These are phyloP conservation scores for Meta bourneti DNA, from an alignment of 2,888 invertebrate genomes.

Conservation along the genomic window DNA sequence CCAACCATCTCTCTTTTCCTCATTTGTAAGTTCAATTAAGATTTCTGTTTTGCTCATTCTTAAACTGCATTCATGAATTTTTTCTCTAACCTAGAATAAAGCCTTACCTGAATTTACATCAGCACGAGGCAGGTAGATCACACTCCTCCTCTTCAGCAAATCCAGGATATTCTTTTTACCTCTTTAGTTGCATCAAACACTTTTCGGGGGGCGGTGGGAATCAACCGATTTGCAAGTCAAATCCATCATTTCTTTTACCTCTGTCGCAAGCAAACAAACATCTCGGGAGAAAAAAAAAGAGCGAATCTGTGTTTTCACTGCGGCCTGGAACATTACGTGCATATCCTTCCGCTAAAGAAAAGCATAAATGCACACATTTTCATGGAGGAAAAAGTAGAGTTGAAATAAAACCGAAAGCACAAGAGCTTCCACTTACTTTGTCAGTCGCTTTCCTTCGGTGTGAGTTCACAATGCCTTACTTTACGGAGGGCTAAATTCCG, in stretches of 20 bases:
- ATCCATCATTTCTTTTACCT: not conserved
- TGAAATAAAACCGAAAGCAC: constrained; percentile 13
- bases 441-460: constrained; percentile 3
- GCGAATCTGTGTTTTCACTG: constrained; percentile 6
- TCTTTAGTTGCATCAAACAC: constrained; percentile 4
- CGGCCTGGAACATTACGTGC: constrained; percentile 13
- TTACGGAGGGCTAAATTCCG: constrained; percentile 11
- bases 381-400: not conserved
- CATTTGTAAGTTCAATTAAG: too few relatives aligned
- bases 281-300: not conserved
- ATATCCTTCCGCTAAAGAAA: constrained; percentile 11
- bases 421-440: constrained; percentile 9
- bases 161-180: not conserved
- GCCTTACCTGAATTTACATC: not conserved
- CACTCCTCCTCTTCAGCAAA: not conserved
- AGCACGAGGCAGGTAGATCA: not conserved
- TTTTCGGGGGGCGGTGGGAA: not conserved
- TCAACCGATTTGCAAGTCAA: constrained; percentile 42
- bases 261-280: constrained; percentile 15
- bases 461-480: constrained; percentile 28
- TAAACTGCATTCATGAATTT: too few relatives aligned
- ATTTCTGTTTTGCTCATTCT: too few relatives aligned
- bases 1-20: too few relatives aligned
- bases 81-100: too few relatives aligned
- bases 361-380: constrained; percentile 44